Base-by-base conservation (phyloP, 2,797 vertebrate genomes). In the Cetoscarus ocellatus region DNA sequence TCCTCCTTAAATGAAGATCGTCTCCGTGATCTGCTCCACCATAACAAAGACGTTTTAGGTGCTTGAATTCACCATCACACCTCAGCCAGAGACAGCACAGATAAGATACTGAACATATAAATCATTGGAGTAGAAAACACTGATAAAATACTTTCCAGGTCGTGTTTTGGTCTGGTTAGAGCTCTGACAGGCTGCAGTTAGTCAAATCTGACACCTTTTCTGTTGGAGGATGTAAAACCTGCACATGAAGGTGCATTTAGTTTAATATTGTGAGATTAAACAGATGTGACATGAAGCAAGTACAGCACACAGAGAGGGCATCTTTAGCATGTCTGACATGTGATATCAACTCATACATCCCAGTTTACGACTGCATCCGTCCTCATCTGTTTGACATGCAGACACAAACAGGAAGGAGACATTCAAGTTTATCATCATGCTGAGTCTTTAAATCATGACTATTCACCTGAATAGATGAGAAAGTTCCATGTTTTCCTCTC, bases 261-360 rank as follows among this genome's bases (percentile, higher is more conserved):
- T 34, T 27, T 27, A 52, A 1, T 34, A 18, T 34, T 13, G 1
- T 15, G 12, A n/a, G 18, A 19, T 57, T 61, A 27, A 27, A 27
- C 59, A 4, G 12, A 44, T 56, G 50, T 34, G 19, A 42, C 56
- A 68, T 39, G 54, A 55, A 0, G 66, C 7, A 61, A 44, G 38
- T 39, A 39, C 43, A 14, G 11, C 45, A 47, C 45, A 47, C 14
- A n/a, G 15, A 7, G 15, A 15, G 14, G n/a, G n/a, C n/a, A 17
- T 8, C 8, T 8, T 3, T 7, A 7, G 9, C 9, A 39, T 39
- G 38, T 7, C 38, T 39, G 38, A 39, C 7, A 39, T 39, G 9
- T n/a, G n/a, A n/a, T n/a, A n/a, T n/a, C n/a, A n/a, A n/a, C n/a
- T n/a, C n/a, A n/a, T n/a, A n/a, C 8, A 38, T 38, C 8, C 36